Evolutionary conservation across 2,113 vertebrate genomes (phyloP).

Genomic region (Colius striatus): DNA sequence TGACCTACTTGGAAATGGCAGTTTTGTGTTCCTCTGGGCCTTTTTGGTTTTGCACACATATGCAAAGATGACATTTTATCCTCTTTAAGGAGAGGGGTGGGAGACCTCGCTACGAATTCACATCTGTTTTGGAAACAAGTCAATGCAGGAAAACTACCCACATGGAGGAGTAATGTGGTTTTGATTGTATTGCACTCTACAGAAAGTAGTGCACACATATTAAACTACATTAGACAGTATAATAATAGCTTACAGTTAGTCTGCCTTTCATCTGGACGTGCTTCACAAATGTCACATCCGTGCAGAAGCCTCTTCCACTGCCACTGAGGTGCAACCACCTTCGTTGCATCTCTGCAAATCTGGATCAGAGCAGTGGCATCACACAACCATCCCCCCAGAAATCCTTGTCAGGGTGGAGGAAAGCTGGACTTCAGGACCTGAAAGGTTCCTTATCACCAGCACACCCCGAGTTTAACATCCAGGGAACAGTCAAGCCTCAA

Average conservation of each 20-base stretch:
- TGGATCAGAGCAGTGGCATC: not conserved
- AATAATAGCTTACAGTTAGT: conserved; percentile 55
- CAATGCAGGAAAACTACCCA: conserved; percentile 48
- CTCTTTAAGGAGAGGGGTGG: conserved; percentile 18
- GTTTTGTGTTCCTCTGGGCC: not conserved
- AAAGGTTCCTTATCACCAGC: fast-evolving
- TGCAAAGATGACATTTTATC: conserved; percentile 50
- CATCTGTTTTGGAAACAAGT: conserved; percentile 70
- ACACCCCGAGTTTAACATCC: not conserved
- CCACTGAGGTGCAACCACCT: not conserved
- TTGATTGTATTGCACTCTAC: conserved; percentile 56
- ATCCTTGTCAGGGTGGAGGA: fast-evolving
- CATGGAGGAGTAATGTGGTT: conserved; percentile 67
- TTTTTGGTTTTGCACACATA: conserved; percentile 7
- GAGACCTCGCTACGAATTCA: conserved; percentile 33
- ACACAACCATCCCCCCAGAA: not conserved
- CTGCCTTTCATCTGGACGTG: conserved; percentile 64
- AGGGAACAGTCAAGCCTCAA: not conserved
- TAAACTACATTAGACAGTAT: conserved; percentile 55
- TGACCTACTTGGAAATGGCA: conserved; percentile 6
- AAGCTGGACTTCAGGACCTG: not conserved
- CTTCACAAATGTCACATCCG: conserved; percentile 7
- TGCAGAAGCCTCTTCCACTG: not conserved
- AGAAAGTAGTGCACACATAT: conserved; percentile 56
- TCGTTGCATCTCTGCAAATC: not conserved